These are phyloP conservation scores for Caenorhabditis sp. DNA, from an alignment of 2,888 invertebrate genomes.

Conservation along the genomic window DNA sequence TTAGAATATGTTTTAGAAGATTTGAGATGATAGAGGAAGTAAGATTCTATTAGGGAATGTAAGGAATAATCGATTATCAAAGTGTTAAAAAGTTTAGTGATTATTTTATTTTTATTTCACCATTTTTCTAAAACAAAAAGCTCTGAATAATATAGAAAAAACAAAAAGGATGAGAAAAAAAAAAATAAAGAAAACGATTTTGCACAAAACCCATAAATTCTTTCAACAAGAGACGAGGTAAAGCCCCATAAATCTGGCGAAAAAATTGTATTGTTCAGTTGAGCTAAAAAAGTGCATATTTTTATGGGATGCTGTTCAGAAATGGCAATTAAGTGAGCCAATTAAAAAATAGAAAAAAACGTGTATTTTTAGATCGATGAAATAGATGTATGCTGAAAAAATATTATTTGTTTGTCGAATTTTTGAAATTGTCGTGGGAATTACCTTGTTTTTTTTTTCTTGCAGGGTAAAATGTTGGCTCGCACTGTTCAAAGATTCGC, in stretches of 20 bases:
- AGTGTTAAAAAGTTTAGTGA: too few relatives aligned
- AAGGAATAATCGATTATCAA: neutral
- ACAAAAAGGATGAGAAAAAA: too few relatives aligned
- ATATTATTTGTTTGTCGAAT: neutral
- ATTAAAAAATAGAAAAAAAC: too few relatives aligned
- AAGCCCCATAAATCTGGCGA: neutral
- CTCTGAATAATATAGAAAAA: too few relatives aligned
- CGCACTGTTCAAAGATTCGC: constrained; percentile 51
- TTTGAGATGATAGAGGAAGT: neutral
- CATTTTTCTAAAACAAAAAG: too few relatives aligned
- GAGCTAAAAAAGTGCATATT: too few relatives aligned
- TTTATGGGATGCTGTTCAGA: too few relatives aligned
- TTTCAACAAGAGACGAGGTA: too few relatives aligned
- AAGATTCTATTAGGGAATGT: neutral
- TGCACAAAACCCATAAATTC: too few relatives aligned
- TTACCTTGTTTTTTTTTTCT: constrained; percentile 4
- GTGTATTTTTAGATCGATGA: neutral
- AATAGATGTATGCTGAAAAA: neutral
- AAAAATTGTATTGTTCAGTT: neutral
- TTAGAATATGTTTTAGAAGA: neutral
- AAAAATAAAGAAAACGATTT: too few relatives aligned
- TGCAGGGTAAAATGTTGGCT: constrained; percentile 50
- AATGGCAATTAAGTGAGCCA: too few relatives aligned
- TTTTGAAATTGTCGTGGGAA: neutral
- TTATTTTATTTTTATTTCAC: too few relatives aligned